Base-by-base conservation (phyloP, 2,888 invertebrate genomes). In the Chironomus riparius region DNA sequence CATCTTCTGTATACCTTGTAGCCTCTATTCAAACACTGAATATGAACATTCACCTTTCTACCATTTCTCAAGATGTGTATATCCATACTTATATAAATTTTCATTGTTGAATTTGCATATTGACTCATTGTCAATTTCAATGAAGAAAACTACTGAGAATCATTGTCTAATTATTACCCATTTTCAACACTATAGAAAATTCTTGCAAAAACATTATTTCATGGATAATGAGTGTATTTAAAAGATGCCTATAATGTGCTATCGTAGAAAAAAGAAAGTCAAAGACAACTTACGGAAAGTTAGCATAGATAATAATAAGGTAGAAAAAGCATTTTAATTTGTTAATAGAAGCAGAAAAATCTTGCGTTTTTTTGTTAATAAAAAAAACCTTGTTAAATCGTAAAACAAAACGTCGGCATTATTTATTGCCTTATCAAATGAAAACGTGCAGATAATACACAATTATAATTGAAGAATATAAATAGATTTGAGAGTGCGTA, bases 401-500 rank as follows among this genome's bases (percentile, higher is more conserved):
- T 18, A 56, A 56, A 28, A 72, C n/a, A 73, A 73, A 73, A 73
- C 73, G 73, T 73, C 73, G 24, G 28, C 73, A 73, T 61, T 73
- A 73, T 73, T 73, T 73, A 73, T 73, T 28, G 24, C 47, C 73
- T 73, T 73, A 73, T 73, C 73, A 73, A 73, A 73, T 73, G 62
- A 73, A 24, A 62, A 73, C 73, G 73, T 73, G 73, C 73, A 28
- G 61, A 50, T 73, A 73, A 73, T 73, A 61, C 38, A 61, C 73
- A 73, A 73, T 73, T 73, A 73, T 62, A 73, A 56, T 18, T 56
- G 56, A 56, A 56, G 18, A 18, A 56, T 18, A 56, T 56, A 56
- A 56, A 15, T 7, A 38, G 38, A 38, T 38, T 38, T 38, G 38
- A 38, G 38, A 38, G 38, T 38, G 38, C 38, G 38, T 38, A 38